Evolutionary conservation across 37 sponge, comb jelly and placozoan species (phyloP).

Genomic region (Oopsacas minuta): DNA sequence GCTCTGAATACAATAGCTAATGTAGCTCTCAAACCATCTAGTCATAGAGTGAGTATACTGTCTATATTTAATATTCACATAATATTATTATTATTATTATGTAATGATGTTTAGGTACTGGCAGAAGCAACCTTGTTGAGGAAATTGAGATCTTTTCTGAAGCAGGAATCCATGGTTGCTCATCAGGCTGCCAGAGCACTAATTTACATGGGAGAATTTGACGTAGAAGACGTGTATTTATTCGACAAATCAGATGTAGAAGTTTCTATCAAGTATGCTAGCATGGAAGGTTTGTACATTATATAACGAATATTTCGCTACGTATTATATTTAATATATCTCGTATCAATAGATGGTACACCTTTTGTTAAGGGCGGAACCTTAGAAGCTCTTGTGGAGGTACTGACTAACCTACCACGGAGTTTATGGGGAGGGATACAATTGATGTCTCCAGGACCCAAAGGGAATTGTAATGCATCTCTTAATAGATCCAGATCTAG

Average conservation of each 20-base stretch:
- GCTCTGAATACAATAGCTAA: neutral
- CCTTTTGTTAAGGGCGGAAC: slow-evolving; percentile 46
- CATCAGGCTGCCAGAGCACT: slow-evolving; percentile 50
- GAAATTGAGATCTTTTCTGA: slow-evolving; percentile 19
- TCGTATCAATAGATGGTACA: neutral
- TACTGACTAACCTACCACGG: slow-evolving; percentile 30
- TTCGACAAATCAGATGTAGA: neutral
- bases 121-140: neutral
- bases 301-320: too few species aligned
- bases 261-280: neutral
- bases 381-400: slow-evolving; percentile 45
- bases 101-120: neutral
- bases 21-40: neutral
- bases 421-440: slow-evolving; percentile 32
- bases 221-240: slow-evolving; percentile 24
- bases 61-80: neutral
- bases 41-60: neutral
- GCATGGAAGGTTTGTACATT: slow-evolving; percentile 12
- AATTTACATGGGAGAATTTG: slow-evolving; percentile 52
- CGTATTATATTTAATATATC: too few species aligned
- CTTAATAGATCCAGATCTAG: neutral
- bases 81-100: neutral
- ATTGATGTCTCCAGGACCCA: slow-evolving; percentile 22
- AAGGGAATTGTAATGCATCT: slow-evolving; percentile 17
- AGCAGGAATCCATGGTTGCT: neutral